phyloP scores from a whole-genome alignment of 2,797 vertebrate genomes.

The Hipposideros larvatus region DNA sequence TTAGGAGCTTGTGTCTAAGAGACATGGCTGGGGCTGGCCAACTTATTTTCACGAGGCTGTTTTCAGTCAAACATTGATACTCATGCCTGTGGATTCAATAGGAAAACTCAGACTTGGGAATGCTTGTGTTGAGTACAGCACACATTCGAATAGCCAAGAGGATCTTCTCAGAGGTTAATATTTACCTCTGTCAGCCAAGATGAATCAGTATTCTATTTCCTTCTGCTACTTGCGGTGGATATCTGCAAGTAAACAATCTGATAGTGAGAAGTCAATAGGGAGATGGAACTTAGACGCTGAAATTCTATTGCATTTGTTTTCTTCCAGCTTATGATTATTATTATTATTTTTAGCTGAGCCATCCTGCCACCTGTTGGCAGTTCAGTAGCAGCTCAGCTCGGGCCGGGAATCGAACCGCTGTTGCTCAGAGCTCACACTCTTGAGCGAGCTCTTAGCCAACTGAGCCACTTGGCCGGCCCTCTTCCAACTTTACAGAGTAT shows the following conservation, averaged over 20 bases:
- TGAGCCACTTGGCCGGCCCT: too few species aligned
- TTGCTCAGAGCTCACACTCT: too few species aligned
- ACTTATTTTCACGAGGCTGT: background rate
- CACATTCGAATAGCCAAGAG: background rate
- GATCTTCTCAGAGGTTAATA: background rate
- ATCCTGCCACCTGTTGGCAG: too few species aligned
- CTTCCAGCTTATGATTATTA: background rate
- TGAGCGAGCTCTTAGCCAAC: too few species aligned
- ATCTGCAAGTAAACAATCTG: background rate
- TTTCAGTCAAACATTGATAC: background rate
- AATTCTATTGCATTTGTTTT: background rate
- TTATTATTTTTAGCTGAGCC: too few species aligned
- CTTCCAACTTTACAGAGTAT: background rate
- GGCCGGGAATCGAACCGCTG: too few species aligned
- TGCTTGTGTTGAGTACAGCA: background rate
- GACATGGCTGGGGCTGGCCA: background rate
- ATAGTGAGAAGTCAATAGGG: background rate
- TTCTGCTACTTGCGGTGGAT: background rate
- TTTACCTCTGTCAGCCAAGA: background rate
- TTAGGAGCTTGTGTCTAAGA: background rate
- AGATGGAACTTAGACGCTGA: background rate
- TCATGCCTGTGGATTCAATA: background rate
- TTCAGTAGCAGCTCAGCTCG: too few species aligned
- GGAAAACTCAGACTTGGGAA: conserved; percentile 2
- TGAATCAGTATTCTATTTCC: background rate